These are phyloP conservation scores for Myotis vivesi DNA, from an alignment of 2,797 vertebrate genomes.

Conservation along the genomic window DNA sequence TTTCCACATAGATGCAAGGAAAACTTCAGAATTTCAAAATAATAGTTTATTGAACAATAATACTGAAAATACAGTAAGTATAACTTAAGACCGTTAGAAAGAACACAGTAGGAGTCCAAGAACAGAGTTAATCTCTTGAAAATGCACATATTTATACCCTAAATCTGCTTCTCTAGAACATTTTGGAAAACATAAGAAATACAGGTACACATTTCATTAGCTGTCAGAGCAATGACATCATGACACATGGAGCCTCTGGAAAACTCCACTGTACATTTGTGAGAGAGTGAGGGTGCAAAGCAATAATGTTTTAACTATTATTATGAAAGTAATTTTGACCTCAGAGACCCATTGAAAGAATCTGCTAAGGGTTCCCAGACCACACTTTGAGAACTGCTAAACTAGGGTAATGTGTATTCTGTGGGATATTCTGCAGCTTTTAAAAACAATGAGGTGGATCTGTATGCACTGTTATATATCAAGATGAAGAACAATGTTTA, in stretches of 20 bases:
- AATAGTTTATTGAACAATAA: background rate
- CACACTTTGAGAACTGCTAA: background rate
- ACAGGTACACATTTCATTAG: background rate
- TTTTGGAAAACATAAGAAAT: background rate
- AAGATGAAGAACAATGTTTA: background rate
- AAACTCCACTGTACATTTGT: background rate
- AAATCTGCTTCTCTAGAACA: background rate
- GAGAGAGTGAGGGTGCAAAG: background rate
- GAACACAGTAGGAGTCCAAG: background rate
- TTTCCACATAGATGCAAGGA: background rate
- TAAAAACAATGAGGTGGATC: background rate
- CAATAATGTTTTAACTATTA: background rate
- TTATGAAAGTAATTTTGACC: background rate
- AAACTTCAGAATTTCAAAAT: constrained; percentile 16
- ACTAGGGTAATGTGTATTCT: background rate
- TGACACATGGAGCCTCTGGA: background rate
- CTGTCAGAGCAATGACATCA: background rate
- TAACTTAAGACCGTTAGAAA: background rate
- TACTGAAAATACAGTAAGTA: background rate
- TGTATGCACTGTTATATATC: background rate
- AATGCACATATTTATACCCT: background rate
- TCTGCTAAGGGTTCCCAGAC: background rate
- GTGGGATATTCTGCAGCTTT: background rate
- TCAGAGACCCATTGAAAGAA: background rate
- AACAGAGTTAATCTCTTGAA: background rate